A percentile compares a stretch with the other conserved stretches of the same genome.
Conservation (phyloP, 2,888 invertebrate species). For the Synanthedon tipuliformis region DNA sequence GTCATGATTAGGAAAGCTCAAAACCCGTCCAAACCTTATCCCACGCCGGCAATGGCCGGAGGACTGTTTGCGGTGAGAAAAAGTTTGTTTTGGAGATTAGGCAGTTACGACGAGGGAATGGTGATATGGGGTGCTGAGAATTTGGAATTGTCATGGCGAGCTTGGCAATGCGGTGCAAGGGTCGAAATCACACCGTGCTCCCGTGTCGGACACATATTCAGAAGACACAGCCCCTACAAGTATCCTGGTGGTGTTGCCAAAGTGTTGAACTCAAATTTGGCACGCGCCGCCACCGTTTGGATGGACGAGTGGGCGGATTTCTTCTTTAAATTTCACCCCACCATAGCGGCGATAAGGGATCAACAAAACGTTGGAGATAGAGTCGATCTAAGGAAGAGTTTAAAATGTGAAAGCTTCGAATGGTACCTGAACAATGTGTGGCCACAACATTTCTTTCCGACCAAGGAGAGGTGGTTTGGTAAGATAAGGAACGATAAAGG, state of each 20-base stretch:
- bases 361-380: constrained; percentile 75
- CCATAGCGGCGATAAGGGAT: constrained; percentile 69
- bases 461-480: constrained; percentile 88
- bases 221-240: constrained; percentile 93
- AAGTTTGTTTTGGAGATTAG: constrained; percentile 87
- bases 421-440: constrained; percentile 97
- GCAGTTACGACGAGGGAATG: constrained; percentile 79
- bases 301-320: constrained; percentile 98
- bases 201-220: constrained; percentile 92
- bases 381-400: constrained; percentile 74
- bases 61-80: constrained; percentile 91
- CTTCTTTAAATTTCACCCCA: constrained; percentile 86
- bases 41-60: constrained; percentile 94
- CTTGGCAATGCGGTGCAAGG: constrained; percentile 94
- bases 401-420: constrained; percentile 87
- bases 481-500: constrained; percentile 74
- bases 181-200: constrained; percentile 94
- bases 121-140: constrained; percentile 99
- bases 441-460: constrained; percentile 97
- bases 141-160: constrained; percentile 94
- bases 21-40: constrained; percentile 76
- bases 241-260: constrained; percentile 93
- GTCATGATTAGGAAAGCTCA: constrained; percentile 72
- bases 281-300: constrained; percentile 95
- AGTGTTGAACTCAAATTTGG: constrained; percentile 90